Evolutionary conservation across 1,140 invertebrate species (phyloP), one percentile per base, ranked within the genome.

Genomic region (Galleria mellonella): DNA sequence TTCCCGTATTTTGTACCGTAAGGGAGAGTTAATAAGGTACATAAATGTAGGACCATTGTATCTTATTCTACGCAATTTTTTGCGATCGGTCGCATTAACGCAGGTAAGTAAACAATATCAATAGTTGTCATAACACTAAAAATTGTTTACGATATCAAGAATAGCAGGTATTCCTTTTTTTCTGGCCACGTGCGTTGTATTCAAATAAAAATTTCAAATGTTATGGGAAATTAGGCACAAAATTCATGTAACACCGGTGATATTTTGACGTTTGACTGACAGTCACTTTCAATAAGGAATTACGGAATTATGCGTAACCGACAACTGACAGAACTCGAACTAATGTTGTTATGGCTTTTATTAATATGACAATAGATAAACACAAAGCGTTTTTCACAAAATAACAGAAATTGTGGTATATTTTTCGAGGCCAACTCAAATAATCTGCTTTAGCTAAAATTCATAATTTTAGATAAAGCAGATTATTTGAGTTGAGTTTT

Each of bases 181-280:
- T 23, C 17, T 23, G 17, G 6, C 17, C 17, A 23, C 17, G 36
- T 40, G 9, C 59, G 50, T 58, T 64, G 55, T 62, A 51, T 61
- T 56, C 48, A 40, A 52, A 58, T 52, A 58, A 52, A 63, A 59
- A 68, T 59, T 55, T 39, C 32, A 33, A 54, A 64, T 65, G 52
- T 68, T 63, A 60, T 52, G 56, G 59, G 42, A 77, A 78, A 75
- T 72, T 72, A 58, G 51, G 48, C 59, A 60, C 60, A 54, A 64
- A 71, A 61, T 66, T 61, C 55, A 55, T 43, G 43, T 32, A 40
- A 37, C 15, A 53, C 62, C 44, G 54, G 51, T 57, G 55, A 72
- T 79, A 54, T 81, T 82, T 68, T 81, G 81, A 84, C 81, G 60
- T 62, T 73, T 84, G 77, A 84, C 51, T 81, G 81, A 84, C 81